phyloP scores from a whole-genome alignment of 2,113 vertebrate genomes.

The Myrmecophaga tridactyla region DNA sequence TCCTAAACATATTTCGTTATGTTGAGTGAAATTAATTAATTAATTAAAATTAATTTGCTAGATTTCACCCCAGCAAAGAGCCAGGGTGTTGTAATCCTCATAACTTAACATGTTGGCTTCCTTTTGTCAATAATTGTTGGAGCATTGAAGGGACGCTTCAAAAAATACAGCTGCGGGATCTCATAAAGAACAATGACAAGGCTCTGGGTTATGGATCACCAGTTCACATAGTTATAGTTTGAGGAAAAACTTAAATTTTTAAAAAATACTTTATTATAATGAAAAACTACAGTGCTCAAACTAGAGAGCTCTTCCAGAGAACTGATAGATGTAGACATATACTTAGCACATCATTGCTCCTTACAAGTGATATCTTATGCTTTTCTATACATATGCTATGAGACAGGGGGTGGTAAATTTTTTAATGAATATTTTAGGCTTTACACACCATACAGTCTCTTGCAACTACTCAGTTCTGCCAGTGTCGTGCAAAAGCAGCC shows the following conservation, averaged over 20 bases:
- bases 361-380: no score
- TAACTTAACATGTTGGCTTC: slow-evolving; percentile 87
- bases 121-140: slow-evolving; percentile 72
- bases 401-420: no score
- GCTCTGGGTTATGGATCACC: slow-evolving; percentile 91
- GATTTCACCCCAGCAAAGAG: rapidly evolving
- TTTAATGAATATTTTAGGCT: background rate
- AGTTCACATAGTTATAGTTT: slow-evolving; percentile 89
- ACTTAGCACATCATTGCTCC: no score
- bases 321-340: no score
- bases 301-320: no score
- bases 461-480: background rate
- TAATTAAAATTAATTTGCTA: background rate
- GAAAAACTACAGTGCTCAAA: no score
- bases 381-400: no score
- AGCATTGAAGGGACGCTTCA: slow-evolving; percentile 89
- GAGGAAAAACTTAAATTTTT: no score
- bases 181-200: slow-evolving; percentile 89
- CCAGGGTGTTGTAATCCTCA: background rate
- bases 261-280: no score
- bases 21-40: no score
- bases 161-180: slow-evolving; percentile 90
- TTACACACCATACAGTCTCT: background rate
- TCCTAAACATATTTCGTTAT: no score
- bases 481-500: background rate